Percentiles rank a stretch among this genome's conserved stretches.
Conservation (phyloP, 2,113 vertebrate species). For the Alexandromys fortis region DNA sequence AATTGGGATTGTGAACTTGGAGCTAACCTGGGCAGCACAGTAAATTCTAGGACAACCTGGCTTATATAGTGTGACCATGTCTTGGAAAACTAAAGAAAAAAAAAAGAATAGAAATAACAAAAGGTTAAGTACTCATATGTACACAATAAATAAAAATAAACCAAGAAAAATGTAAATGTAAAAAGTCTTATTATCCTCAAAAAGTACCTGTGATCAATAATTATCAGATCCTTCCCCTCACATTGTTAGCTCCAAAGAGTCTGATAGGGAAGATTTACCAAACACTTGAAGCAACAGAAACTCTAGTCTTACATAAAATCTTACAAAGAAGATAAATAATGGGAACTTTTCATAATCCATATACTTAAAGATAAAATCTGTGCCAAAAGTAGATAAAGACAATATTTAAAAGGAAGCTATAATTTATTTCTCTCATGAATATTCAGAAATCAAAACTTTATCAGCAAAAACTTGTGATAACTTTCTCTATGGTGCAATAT, state of each 20-base stretch:
- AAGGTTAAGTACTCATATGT: not conserved
- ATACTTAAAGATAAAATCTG: not conserved
- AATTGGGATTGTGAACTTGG: not conserved
- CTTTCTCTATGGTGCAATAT: not conserved
- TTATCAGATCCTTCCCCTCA: not conserved
- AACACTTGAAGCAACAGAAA: not conserved
- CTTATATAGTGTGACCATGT: not conserved
- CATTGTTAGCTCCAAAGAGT: not conserved
- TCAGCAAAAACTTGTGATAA: not conserved
- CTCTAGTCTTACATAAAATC: constrained; percentile 10
- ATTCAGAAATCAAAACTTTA: constrained; percentile 50
- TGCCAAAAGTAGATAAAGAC: not conserved
- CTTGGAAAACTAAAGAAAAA: not conserved
- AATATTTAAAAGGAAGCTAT: not conserved
- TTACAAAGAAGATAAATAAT: not conserved
- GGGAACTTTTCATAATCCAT: not conserved
- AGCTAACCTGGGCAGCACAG: not conserved
- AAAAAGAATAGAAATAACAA: not conserved
- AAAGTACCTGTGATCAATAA: not conserved
- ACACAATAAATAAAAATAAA: not conserved
- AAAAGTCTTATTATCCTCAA: not conserved
- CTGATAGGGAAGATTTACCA: constrained; percentile 12
- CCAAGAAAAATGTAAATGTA: not conserved
- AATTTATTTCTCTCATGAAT: not conserved
- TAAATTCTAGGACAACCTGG: not conserved